These are phyloP conservation scores for Neosilurus mollespiculum DNA, from an alignment of 2,797 vertebrate species.

Conservation along the genomic window DNA sequence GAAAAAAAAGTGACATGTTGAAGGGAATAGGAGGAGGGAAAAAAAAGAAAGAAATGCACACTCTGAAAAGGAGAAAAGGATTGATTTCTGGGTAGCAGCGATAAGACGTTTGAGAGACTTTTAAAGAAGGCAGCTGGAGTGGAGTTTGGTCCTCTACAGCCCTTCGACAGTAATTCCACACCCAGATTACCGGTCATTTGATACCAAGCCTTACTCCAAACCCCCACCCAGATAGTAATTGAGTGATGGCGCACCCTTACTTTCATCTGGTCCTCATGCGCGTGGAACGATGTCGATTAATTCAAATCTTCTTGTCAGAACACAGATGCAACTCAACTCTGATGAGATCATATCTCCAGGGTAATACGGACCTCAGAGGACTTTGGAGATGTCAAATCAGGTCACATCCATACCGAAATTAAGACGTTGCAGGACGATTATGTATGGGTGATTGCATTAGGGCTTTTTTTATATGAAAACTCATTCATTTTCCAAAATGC, in stretches of 20 bases:
- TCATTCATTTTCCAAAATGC: no score
- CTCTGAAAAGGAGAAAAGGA: constrained; percentile 37
- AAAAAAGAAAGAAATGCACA: constrained; percentile 31
- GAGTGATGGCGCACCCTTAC: constrained; percentile 54
- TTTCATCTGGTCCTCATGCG: constrained; percentile 48
- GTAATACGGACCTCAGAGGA: not conserved
- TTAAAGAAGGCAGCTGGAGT: constrained; percentile 57
- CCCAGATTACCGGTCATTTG: constrained; percentile 62
- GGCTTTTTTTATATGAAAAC: not conserved
- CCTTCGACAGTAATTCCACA: constrained; percentile 60
- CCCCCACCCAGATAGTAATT: constrained; percentile 53
- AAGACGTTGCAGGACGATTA: not conserved
- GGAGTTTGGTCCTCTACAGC: constrained; percentile 48
- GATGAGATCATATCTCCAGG: constrained; percentile 18
- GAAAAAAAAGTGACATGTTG: constrained; percentile 38
- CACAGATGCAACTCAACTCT: constrained; percentile 23
- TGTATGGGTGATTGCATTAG: not conserved
- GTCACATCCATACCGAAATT: not conserved
- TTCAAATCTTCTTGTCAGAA: constrained; percentile 21
- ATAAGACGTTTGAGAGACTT: constrained; percentile 50
- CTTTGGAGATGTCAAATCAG: constrained; percentile 1
- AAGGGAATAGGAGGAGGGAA: constrained; percentile 28
- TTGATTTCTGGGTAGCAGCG: constrained; percentile 55
- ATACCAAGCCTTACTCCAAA: constrained; percentile 58
- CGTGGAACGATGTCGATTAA: constrained; percentile 21